Base-by-base conservation (phyloP, 2,888 invertebrate genomes). In the Tuberolachnus salignus region DNA sequence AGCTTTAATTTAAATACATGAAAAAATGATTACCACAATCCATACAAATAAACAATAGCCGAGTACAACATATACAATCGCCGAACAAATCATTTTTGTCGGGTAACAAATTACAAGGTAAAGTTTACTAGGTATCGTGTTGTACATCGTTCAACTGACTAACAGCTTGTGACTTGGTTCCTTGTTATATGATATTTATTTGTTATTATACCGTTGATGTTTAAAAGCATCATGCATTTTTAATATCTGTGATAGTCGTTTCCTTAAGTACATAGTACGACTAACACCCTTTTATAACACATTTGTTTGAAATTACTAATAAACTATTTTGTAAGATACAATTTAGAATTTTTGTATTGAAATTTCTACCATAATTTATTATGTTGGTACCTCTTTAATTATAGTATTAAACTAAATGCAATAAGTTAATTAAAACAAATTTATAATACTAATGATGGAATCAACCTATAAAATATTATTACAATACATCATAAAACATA, bases 1-100 rank as follows among this genome's bases (percentile, higher is more conserved):
- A 0, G 4, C n/a, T 19, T 34, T 51, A 21, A 6, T 49, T 75
- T 57, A 75, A 66, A 75, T 75, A 53, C 75, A 75, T 13, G 66
- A 67, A 57, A 75, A 75, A 44, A 75, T 67, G 14, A 75, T 75
- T 42, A 75, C 75, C 19, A 57, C 66, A 13, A 57, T 67, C 75
- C 75, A 75, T 19, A 75, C 75, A 11, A 75, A 75, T 14, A 75
- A 44, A 26, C 75, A 75, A 19, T 75, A 75, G 46, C 75, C 66
- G 57, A 75, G 26, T 11, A 75, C 75, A 46, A 75, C 75, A 67
- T 67, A 67, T 46, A 75, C 67, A 16, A 49, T 55, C 3, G 75
- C 66, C 44, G 66, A 75, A 49, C 66, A 75, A 75, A 75, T 75
- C 57, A 75, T 75, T 46, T 46, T 75, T 51, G 34, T 14, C 14